phyloP scores from a whole-genome alignment of 2,113 vertebrate species.

The Crypturellus undulatus region DNA sequence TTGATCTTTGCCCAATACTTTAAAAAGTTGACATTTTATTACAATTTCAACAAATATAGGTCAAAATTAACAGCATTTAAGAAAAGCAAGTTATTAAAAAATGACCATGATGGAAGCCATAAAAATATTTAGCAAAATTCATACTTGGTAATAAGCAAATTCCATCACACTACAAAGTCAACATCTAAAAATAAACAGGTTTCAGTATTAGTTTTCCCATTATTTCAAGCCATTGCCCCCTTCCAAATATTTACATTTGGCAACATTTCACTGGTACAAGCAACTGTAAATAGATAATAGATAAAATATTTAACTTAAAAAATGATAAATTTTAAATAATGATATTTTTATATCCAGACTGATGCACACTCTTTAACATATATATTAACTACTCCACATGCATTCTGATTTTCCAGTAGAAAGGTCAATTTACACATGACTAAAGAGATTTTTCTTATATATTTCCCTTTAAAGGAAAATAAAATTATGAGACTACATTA shows the following conservation, averaged over 20 bases:
- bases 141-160: neutral
- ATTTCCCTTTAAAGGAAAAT: conserved; percentile 49
- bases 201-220: neutral
- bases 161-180: accelerated
- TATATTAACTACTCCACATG: neutral
- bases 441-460: neutral
- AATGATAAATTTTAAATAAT: neutral
- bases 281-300: neutral
- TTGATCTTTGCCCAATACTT: neutral
- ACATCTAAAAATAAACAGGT: neutral
- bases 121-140: neutral
- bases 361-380: neutral
- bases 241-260: neutral
- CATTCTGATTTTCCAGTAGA: neutral
- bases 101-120: neutral
- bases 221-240: neutral
- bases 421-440: neutral
- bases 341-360: neutral
- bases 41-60: neutral
- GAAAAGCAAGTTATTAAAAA: neutral
- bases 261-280: neutral
- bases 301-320: neutral
- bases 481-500: conserved; percentile 20
- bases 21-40: neutral
- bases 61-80: neutral